Percentiles rank a stretch among this genome's conserved stretches.
phyloP scores from a whole-genome alignment of 1,140 invertebrate genomes.

The Macrotrachela quadricornifera region DNA sequence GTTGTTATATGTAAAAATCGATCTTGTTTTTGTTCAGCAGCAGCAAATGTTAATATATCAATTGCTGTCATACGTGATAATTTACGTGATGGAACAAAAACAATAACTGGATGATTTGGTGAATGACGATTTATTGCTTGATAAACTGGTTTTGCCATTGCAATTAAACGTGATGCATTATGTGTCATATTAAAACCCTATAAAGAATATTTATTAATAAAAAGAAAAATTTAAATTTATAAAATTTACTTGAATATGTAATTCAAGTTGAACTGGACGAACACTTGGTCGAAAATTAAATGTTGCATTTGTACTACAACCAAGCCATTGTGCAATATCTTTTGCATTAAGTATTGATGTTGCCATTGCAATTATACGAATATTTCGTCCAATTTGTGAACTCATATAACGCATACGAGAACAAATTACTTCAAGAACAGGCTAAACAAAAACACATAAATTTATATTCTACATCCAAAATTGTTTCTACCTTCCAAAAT shows the following conservation, averaged over 20 bases:
- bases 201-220: too few species aligned
- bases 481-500: too few species aligned
- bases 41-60: constrained; percentile 78
- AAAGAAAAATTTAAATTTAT: too few species aligned
- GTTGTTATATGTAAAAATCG: constrained; percentile 27
- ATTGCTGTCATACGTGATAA: constrained; percentile 79
- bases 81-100: constrained; percentile 87
- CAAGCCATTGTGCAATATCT: constrained; percentile 88
- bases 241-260: constrained; percentile 53
- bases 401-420: constrained; percentile 91
- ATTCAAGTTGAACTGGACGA: constrained; percentile 69
- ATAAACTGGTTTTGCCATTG: constrained; percentile 92
- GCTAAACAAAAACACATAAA: too few species aligned
- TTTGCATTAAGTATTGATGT: constrained; percentile 79
- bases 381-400: constrained; percentile 67
- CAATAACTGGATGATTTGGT: constrained; percentile 62
- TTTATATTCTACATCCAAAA: too few species aligned
- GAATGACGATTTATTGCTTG: constrained; percentile 72
- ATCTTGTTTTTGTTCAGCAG: constrained; percentile 52
- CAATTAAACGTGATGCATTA: constrained; percentile 72
- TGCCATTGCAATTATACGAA: constrained; percentile 81
- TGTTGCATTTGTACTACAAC: constrained; percentile 65
- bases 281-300: constrained; percentile 98
- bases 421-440: constrained; percentile 86
- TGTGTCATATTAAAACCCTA: constrained; percentile 84